A percentile compares a stretch with the other conserved stretches of the same genome.
phyloP scores from a whole-genome alignment of 2,888 invertebrate species.

The Drepanosiphum platanoidis region DNA sequence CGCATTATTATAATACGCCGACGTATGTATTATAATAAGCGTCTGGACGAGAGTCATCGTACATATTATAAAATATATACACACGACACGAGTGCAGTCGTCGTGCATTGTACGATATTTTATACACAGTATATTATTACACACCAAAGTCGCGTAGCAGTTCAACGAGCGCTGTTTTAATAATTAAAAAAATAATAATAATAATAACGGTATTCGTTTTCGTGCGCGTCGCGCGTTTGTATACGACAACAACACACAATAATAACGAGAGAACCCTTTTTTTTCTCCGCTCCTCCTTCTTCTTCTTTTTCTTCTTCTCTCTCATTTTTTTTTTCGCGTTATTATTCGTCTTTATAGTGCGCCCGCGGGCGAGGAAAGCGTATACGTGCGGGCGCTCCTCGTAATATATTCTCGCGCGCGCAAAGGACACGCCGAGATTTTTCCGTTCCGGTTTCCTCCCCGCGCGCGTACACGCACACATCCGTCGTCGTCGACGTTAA shows the following conservation, averaged over 20 bases:
- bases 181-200: not conserved
- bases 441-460: not conserved
- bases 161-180: conserved; percentile 10
- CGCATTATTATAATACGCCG: no score
- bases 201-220: not conserved
- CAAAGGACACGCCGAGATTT: conserved; percentile 39
- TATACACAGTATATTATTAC: not conserved
- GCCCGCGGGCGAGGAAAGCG: conserved; percentile 14
- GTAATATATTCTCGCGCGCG: conserved; percentile 6
- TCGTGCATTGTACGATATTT: not conserved
- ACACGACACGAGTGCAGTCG: not conserved
- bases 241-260: no score
- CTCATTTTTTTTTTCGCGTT: not conserved
- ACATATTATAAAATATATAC: not conserved
- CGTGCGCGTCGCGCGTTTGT: not conserved
- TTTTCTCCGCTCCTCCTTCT: not conserved
- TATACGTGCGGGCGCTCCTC: not conserved
- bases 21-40: not conserved
- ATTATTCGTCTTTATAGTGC: conserved; percentile 1
- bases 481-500: conserved; percentile 22
- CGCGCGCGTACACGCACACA: not conserved
- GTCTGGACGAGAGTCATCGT: not conserved
- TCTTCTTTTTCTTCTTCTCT: not conserved
- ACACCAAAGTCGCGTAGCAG: not conserved
- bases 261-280: not conserved